Evolutionary conservation across 37 sponge, comb jelly and placozoan species (phyloP).

Genomic region (Petrosia ficiformis): DNA sequence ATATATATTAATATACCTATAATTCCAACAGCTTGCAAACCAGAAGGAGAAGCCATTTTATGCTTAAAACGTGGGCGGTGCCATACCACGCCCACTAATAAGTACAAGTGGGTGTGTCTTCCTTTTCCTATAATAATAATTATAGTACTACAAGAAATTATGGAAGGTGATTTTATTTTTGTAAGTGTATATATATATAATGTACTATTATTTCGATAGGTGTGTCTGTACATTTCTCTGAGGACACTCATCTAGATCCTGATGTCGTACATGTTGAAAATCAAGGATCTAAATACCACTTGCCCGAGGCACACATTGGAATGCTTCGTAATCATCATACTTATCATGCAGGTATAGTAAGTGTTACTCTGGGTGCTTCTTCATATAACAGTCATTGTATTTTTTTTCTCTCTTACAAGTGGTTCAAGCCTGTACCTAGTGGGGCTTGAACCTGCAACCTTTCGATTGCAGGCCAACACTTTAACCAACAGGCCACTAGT

Average conservation of each 20-base stretch:
- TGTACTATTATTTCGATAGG: no score
- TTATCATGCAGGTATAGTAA: constrained; percentile 41
- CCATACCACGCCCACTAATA: background rate
- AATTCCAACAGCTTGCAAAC: constrained; percentile 8
- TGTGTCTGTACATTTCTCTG: constrained; percentile 56
- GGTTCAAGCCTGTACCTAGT: no score
- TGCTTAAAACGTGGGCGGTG: background rate
- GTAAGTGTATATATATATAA: no score
- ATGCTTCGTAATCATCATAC: constrained; percentile 69
- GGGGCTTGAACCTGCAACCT: no score
- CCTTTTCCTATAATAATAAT: no score
- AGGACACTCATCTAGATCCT: constrained; percentile 59
- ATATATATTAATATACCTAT: constrained; percentile 10
- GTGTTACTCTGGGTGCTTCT: no score
- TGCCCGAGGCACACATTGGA: constrained; percentile 74
- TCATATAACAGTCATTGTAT: no score
- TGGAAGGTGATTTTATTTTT: background rate
- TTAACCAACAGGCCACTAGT: no score
- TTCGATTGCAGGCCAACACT: no score
- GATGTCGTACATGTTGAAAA: constrained; percentile 44
- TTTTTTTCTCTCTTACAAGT: no score
- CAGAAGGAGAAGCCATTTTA: constrained; percentile 7
- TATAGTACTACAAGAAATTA: background rate
- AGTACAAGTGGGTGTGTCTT: no score
- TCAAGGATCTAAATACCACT: constrained; percentile 10